Conservation (phyloP, 92 coral and sea anemone genomes). For the Heliopora coerulea region DNA sequence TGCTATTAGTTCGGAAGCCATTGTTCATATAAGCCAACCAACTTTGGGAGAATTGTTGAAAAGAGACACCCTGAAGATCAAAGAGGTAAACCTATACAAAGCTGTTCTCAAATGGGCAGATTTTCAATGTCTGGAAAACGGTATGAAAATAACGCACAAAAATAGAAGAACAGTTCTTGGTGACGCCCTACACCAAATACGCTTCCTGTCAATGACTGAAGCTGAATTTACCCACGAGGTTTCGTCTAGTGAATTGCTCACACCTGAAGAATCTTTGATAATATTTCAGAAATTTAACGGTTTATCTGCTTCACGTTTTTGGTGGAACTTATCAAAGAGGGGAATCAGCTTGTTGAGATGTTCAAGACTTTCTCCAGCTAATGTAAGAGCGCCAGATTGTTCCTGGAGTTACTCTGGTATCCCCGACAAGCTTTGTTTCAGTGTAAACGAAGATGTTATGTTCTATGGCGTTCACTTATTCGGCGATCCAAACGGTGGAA, state of each 20-base stretch:
- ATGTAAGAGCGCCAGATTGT: too few relatives aligned
- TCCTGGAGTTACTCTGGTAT: too few relatives aligned
- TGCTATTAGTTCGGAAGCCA: constrained; percentile 50
- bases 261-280: constrained; percentile 57
- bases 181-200: constrained; percentile 51
- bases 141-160: constrained; percentile 22
- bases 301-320: too few relatives aligned
- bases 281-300: constrained; percentile 52
- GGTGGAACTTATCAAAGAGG: too few relatives aligned
- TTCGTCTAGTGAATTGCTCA: constrained; percentile 55
- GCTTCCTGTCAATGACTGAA: constrained; percentile 76
- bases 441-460: constrained; percentile 55
- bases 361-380: too few relatives aligned
- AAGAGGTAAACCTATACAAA: constrained; percentile 63
- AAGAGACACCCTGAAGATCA: constrained; percentile 60
- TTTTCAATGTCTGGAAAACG: background rate
- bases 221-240: constrained; percentile 63
- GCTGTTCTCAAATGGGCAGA: constrained; percentile 67
- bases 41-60: constrained; percentile 49
- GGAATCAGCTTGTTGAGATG: too few relatives aligned
- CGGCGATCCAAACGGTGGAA: constrained; percentile 56
- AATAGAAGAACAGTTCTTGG: constrained; percentile 37
- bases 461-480: constrained; percentile 74
- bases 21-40: constrained; percentile 48
- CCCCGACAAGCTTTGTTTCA: too few relatives aligned